Evolutionary conservation across 2,113 vertebrate species (phyloP).

Genomic region (Aythya baeri): DNA sequence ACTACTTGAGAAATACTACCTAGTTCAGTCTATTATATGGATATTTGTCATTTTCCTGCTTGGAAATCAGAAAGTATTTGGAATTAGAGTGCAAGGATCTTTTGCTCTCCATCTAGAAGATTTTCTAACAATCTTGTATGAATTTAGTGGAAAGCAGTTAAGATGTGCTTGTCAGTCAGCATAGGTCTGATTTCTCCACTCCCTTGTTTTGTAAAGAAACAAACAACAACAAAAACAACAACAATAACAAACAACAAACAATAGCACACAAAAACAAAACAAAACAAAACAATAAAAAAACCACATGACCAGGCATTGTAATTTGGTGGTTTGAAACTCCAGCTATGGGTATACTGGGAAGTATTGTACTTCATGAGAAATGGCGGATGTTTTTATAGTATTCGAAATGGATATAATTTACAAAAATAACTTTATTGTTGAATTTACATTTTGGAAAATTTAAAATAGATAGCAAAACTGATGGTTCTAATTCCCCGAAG

Average conservation of each 20-base stretch:
- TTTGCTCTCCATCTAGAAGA: background rate
- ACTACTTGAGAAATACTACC: background rate
- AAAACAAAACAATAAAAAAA: accelerated
- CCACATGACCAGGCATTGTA: background rate
- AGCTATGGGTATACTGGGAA: background rate
- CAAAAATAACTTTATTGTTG: background rate
- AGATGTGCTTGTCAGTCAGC: background rate
- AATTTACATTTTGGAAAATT: background rate
- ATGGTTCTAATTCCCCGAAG: background rate
- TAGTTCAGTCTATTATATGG: background rate
- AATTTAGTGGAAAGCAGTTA: background rate
- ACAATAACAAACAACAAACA: no score
- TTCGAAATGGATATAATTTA: background rate
- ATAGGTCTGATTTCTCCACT: background rate
- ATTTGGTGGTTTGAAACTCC: background rate
- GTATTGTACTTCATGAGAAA: background rate
- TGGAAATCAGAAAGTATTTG: background rate
- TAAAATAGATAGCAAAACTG: background rate
- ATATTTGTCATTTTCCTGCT: background rate
- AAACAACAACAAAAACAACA: no score
- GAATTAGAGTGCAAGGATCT: background rate
- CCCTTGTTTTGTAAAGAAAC: background rate
- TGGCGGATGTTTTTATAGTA: background rate
- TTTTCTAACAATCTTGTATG: background rate
- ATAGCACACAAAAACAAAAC: background rate